Conservation (phyloP, 2,888 invertebrate species). For the Synergus laeviventris region DNA sequence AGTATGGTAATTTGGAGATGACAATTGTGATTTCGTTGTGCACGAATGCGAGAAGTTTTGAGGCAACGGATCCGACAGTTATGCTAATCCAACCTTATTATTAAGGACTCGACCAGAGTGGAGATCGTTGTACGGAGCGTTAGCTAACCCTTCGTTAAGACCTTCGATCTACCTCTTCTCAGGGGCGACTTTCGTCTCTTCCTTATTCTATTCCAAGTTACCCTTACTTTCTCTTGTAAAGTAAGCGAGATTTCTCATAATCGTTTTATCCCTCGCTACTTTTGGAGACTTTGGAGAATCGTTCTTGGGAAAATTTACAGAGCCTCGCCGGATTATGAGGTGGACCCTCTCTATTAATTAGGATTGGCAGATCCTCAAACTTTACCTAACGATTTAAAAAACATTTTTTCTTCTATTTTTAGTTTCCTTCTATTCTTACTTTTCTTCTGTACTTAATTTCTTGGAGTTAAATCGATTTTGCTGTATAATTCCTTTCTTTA, state of each 20-base stretch:
- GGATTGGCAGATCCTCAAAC: conserved; percentile 52
- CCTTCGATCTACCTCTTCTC: conserved; percentile 55
- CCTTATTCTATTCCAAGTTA: conserved; percentile 8
- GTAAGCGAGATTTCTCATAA: conserved; percentile 70
- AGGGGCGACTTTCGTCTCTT: conserved; percentile 43
- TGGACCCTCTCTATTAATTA: conserved; percentile 62
- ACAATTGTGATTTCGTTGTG: conserved; percentile 33
- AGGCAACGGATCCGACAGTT: conserved; percentile 59
- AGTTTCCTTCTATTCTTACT: not conserved
- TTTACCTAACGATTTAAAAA: not conserved
- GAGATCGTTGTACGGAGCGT: conserved; percentile 65
- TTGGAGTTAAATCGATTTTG: not conserved
- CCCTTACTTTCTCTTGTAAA: conserved; percentile 54
- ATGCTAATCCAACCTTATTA: conserved; percentile 70
- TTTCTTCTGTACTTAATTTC: not conserved
- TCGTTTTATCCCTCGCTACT: conserved; percentile 68
- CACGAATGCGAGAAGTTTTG: conserved; percentile 27
- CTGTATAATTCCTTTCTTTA: not conserved
- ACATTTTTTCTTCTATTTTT: not conserved
- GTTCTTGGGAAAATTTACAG: conserved; percentile 63
- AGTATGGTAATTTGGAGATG: conserved; percentile 20
- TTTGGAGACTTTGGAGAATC: conserved; percentile 38
- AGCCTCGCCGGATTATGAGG: conserved; percentile 55
- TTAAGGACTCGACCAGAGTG: conserved; percentile 68
- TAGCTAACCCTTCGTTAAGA: conserved; percentile 66